Conservation (phyloP, 2,797 vertebrate species). For the Tauraco hartlaubi region DNA sequence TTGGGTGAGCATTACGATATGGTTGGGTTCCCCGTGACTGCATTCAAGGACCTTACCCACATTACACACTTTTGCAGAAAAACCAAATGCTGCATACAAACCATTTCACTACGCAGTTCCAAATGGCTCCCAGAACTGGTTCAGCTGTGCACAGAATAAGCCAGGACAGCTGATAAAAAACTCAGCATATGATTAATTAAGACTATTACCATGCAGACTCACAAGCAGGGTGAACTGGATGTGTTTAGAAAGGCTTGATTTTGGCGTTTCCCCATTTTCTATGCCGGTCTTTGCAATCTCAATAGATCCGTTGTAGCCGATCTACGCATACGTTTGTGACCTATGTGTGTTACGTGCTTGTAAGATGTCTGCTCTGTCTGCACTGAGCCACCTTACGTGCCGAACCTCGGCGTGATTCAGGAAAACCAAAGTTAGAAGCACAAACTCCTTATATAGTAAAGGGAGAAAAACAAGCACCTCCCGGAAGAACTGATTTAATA, state of each 20-base stretch:
- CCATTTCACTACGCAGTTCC: background rate
- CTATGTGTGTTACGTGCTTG: background rate
- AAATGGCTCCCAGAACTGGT: background rate
- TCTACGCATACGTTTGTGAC: background rate
- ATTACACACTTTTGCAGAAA: background rate
- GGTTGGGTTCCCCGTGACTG: background rate
- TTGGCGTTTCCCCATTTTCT: background rate
- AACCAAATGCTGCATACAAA: background rate
- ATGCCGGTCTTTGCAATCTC: background rate
- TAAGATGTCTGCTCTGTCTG: background rate
- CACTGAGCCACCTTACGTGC: background rate
- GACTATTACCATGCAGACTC: background rate
- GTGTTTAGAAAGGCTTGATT: background rate
- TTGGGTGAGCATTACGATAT: background rate
- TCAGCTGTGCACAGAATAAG: background rate
- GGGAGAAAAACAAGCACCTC: conserved; percentile 19
- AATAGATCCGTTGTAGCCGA: background rate
- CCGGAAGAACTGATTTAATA: conserved; percentile 8
- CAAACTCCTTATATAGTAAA: conserved; percentile 46
- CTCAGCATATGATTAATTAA: background rate
- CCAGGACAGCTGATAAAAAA: background rate
- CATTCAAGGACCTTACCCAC: background rate
- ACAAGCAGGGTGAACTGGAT: background rate
- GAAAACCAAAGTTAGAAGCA: conserved; percentile 46
- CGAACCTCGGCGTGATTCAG: background rate